Conservation (phyloP, 2,797 vertebrate species). For the Odontamblyopus rebecca region DNA sequence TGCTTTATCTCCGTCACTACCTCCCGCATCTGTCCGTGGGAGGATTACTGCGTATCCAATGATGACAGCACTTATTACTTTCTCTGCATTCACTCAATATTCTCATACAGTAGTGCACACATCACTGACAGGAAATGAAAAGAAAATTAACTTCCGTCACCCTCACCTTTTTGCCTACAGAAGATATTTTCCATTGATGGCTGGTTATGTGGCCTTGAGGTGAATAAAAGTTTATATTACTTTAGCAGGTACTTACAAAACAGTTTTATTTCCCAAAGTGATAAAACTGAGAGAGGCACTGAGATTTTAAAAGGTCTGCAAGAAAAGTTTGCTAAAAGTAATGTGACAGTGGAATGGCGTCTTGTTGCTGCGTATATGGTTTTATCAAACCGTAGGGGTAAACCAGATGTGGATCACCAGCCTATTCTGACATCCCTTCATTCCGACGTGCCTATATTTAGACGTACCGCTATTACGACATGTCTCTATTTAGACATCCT, state of each 20-base stretch:
- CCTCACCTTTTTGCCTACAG: not conserved
- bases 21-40: not conserved
- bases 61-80: slow-evolving; percentile 6
- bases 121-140: not conserved
- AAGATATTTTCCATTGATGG: not conserved
- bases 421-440: no score
- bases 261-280: not conserved
- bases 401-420: no score
- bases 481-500: no score
- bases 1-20: not conserved
- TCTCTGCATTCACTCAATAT: not conserved
- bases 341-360: no score
- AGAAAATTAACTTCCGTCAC: not conserved
- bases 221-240: not conserved
- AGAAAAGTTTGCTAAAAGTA: no score
- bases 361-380: no score
- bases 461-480: no score
- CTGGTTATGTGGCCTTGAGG: not conserved
- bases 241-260: no score
- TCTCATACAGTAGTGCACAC: not conserved
- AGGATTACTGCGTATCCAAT: not conserved
- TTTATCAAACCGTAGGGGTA: no score
- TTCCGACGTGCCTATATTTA: no score
- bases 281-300: not conserved
- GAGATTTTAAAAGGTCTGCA: not conserved